Conservation (phyloP, 2,888 invertebrate species). For the Drosophila borealis region DNA sequence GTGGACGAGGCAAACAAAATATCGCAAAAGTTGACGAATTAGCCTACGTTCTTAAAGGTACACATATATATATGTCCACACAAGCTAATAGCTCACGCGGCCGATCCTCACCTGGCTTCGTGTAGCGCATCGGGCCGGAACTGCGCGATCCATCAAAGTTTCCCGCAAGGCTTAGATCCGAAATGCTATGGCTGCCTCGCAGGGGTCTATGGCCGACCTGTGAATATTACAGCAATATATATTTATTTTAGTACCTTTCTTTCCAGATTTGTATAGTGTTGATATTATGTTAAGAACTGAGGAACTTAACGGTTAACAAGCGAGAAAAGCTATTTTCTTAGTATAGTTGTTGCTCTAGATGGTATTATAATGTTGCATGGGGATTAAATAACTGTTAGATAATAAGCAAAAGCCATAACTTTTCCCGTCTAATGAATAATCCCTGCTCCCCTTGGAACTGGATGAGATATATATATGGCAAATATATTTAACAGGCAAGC, state of each 20-base stretch:
- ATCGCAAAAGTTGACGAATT: slow-evolving; percentile 55
- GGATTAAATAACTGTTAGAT: neutral
- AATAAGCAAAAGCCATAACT: neutral
- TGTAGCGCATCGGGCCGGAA: slow-evolving; percentile 84
- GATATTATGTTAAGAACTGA: neutral
- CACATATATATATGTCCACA: neutral
- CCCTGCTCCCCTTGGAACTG: neutral
- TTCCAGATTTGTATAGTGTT: slow-evolving; percentile 1
- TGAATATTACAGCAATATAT: neutral
- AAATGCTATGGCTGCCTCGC: slow-evolving; percentile 94
- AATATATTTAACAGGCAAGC: too few species aligned
- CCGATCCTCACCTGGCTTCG: slow-evolving; percentile 85
- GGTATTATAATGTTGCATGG: neutral
- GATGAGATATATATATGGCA: neutral
- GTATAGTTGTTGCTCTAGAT: neutral
- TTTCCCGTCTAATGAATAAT: neutral
- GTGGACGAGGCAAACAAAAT: slow-evolving; percentile 61
- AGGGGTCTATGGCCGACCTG: slow-evolving; percentile 92
- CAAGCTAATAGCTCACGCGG: neutral
- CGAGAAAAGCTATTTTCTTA: slow-evolving; percentile 29
- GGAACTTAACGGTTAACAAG: slow-evolving; percentile 1
- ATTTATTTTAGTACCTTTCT: neutral
- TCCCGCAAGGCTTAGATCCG: slow-evolving; percentile 91
- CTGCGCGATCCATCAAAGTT: slow-evolving; percentile 83
- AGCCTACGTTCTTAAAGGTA: slow-evolving; percentile 63